Conservation (phyloP, 2,888 invertebrate species). For the Hyalella azteca region DNA sequence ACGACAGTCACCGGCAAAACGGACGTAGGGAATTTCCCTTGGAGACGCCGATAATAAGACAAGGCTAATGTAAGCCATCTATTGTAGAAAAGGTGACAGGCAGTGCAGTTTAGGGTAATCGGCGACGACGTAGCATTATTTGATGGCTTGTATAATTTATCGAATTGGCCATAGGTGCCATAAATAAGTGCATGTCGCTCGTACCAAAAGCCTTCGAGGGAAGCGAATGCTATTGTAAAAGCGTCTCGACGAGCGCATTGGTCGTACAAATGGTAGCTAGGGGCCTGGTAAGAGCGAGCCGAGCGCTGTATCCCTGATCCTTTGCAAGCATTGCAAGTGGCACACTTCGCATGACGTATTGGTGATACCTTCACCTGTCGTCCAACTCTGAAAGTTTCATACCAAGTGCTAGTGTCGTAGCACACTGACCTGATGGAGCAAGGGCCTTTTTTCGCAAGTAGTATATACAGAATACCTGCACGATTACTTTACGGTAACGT, state of each 20-base stretch:
- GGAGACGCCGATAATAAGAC: slow-evolving; percentile 22
- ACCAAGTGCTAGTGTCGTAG: too few species aligned
- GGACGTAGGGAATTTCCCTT: slow-evolving; percentile 9
- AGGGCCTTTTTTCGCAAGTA: too few species aligned
- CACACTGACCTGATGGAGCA: too few species aligned
- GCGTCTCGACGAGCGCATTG: background rate
- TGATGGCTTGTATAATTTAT: slow-evolving; percentile 36
- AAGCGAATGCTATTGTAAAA: slow-evolving; percentile 9
- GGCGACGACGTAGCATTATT: slow-evolving; percentile 35
- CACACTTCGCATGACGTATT: too few species aligned
- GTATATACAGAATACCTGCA: too few species aligned
- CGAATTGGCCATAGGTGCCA: slow-evolving; percentile 35
- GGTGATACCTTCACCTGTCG: too few species aligned
- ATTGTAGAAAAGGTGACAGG: slow-evolving; percentile 35
- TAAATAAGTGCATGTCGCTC: slow-evolving; percentile 36
- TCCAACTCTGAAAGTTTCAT: too few species aligned
- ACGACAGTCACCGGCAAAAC: background rate
- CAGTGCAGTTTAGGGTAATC: slow-evolving; percentile 34
- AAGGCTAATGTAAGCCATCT: slow-evolving; percentile 33
- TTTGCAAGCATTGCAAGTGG: too few species aligned
- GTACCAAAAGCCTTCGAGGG: slow-evolving; percentile 25
- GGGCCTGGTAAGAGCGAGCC: too few species aligned
- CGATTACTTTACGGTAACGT: too few species aligned
- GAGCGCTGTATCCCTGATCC: too few species aligned
- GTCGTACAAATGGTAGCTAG: background rate